Evolutionary conservation across 2,888 invertebrate genomes (phyloP), one percentile per base, ranked within the genome.

Genomic region (Seira ritae): DNA sequence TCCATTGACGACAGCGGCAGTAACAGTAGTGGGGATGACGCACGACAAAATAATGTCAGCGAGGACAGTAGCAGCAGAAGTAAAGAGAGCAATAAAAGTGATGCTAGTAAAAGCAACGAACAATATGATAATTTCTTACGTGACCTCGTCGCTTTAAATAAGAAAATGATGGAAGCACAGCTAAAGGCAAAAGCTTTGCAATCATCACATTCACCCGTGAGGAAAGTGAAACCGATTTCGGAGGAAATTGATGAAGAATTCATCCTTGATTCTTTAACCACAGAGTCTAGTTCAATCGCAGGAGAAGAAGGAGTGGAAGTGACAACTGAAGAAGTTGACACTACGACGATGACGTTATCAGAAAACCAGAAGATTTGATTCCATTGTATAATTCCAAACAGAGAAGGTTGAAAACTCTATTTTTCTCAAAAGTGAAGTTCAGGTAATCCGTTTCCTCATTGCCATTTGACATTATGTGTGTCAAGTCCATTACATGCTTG

Each of bases 251-350:
- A 50, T 50, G 50, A 50, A n/a, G 50, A 50, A 50, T 50, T 50
- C 17, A n/a, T 50, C 12, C 50, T 50, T 50, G 50, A 50, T n/a
- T 50, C 50, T 50, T 50, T 50, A 15, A n/a, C 15, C 50, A 50
- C 50, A 10, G 15, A 66, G 20, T 19, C 66, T 12, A 31, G 31
- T 17, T 60, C 60, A 17, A 12, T 19, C 10, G 4, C 60, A 6
- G 60, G 10, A 60, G 60, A 60, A 60, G 60, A 60, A 2, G 66
- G 2, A 2, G 66, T 23, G 17, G 66, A 66, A 17, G 2, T 15
- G 66, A 66, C 20, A 66, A 66, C 66, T 19, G 22, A 50, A 50
- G 66, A 66, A 20, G 17, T 20, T 23, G 66, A 23, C 22, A 66
- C 66, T 10, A 66, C 66, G 2, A 23, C 66, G 19, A 20, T 23